A percentile compares a stretch with the other conserved stretches of the same genome.
These are phyloP conservation scores for Poeciliopsis occidentalis DNA, from an alignment of 2,113 vertebrate genomes.

Conservation along the genomic window DNA sequence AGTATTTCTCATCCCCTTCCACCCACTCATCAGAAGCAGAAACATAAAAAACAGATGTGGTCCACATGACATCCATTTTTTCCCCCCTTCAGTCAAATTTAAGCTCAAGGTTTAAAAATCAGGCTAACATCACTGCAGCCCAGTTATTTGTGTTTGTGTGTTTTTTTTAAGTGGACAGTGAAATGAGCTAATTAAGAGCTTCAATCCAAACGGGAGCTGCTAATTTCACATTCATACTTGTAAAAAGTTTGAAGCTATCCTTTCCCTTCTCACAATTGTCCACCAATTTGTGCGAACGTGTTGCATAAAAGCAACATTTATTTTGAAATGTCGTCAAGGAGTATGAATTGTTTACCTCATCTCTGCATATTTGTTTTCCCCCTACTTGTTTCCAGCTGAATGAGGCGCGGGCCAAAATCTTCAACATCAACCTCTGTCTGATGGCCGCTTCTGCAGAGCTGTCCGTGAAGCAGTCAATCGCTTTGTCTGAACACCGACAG, in stretches of 20 bases:
- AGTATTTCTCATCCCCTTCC: not conserved
- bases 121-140: not conserved
- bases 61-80: not conserved
- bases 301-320: not conserved
- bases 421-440: constrained; percentile 77
- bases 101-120: not conserved
- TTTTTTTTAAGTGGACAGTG: not conserved
- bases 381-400: constrained; percentile 78
- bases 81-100: not conserved
- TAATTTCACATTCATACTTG: not conserved
- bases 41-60: not conserved
- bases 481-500: constrained; percentile 86
- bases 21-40: not conserved
- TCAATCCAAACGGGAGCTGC: too few relatives aligned
- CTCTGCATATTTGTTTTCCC: not conserved
- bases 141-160: not conserved
- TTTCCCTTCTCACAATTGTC: not conserved
- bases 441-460: constrained; percentile 89
- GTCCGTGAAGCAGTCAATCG: constrained; percentile 85
- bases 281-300: not conserved
- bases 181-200: too few relatives aligned
- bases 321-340: too few relatives aligned
- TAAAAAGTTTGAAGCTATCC: not conserved
- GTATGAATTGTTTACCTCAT: not conserved
- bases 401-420: constrained; percentile 79